phyloP scores from a whole-genome alignment of 2,113 vertebrate species.

The Polypterus senegalus region DNA sequence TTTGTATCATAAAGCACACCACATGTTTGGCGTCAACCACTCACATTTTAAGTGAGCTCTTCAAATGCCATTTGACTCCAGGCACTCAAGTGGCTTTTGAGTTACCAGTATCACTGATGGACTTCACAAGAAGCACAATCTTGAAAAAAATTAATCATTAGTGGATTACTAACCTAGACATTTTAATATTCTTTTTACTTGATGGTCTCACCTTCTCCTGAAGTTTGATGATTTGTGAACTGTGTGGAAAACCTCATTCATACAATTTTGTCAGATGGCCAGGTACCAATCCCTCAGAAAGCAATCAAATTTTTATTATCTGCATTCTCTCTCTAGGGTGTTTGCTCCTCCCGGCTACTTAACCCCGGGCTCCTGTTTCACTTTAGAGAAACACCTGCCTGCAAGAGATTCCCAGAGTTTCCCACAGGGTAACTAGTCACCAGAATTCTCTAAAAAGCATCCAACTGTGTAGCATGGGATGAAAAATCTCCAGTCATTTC shows the following conservation, averaged over 20 bases:
- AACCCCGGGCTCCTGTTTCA: background rate
- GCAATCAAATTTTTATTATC: background rate
- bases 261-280: no score
- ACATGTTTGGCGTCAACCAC: constrained; percentile 5
- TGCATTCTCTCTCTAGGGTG: background rate
- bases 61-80: constrained; percentile 4
- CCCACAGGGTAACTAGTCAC: background rate
- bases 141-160: no score
- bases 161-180: no score
- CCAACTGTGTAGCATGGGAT: background rate
- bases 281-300: no score
- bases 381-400: background rate
- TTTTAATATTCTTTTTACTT: no score
- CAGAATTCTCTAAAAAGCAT: background rate
- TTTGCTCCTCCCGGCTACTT: background rate
- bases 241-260: no score
- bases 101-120: no score
- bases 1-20: constrained; percentile 1
- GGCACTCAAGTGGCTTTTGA: no score
- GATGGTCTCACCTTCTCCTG: no score
- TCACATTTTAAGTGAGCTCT: constrained; percentile 6
- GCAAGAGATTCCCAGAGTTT: background rate
- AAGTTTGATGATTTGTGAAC: no score
- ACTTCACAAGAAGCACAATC: no score
- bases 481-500: background rate